Percentiles rank a stretch among this genome's conserved stretches.
Conservation (phyloP, 2,113 vertebrate genomes). For the Oreochromis tanganicae region DNA sequence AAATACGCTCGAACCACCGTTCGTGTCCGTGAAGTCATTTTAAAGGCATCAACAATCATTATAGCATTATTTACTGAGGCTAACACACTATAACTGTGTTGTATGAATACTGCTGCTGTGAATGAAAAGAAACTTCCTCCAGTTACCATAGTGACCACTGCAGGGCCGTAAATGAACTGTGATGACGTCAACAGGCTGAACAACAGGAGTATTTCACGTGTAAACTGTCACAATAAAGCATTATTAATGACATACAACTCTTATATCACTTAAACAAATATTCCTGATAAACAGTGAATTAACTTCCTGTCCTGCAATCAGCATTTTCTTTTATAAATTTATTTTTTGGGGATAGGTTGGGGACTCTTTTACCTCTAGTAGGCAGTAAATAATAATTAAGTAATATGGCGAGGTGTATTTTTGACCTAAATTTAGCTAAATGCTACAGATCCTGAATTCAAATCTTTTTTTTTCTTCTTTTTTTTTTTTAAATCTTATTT, state of each 20-base stretch:
- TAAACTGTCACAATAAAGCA: neutral
- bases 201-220: neutral
- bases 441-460: neutral
- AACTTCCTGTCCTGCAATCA: accelerated
- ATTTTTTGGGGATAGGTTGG: neutral
- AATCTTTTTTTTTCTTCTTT: too few relatives aligned
- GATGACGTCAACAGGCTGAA: neutral
- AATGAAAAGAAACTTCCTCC: neutral
- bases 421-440: neutral
- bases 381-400: neutral
- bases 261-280: neutral
- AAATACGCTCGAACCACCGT: neutral
- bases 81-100: too few relatives aligned
- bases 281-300: neutral
- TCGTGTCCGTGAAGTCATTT: neutral
- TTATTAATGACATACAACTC: neutral
- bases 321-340: neutral
- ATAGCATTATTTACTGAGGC: neutral
- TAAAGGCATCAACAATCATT: neutral
- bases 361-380: neutral
- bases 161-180: neutral
- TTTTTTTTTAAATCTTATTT: too few relatives aligned
- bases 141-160: neutral
- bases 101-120: neutral
- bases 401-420: neutral